Percentiles rank a stretch among this genome's conserved stretches.
Evolutionary conservation across 2,888 invertebrate species (phyloP).

Genomic region (Diplazon laetatorius): DNA sequence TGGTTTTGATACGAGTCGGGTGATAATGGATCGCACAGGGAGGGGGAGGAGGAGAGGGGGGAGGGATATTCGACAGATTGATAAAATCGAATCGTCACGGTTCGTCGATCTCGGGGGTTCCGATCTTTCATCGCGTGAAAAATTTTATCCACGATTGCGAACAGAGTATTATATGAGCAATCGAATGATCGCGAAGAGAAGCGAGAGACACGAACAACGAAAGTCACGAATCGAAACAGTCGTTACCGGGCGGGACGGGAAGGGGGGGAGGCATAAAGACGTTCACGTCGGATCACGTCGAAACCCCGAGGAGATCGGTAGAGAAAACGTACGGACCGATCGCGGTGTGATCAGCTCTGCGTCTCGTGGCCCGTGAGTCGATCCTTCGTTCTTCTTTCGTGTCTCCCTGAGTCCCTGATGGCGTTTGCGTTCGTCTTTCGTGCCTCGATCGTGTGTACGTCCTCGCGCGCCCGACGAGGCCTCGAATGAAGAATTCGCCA

Average conservation of each 20-base stretch:
- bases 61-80: no score
- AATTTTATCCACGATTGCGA: constrained; percentile 23
- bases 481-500: constrained; percentile 58
- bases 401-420: neutral
- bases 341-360: constrained; percentile 75
- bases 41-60: no score
- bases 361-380: constrained; percentile 46
- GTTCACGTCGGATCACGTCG: constrained; percentile 78
- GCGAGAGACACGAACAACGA: constrained; percentile 47
- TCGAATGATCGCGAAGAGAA: constrained; percentile 56
- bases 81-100: constrained; percentile 60
- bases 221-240: constrained; percentile 62
- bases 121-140: constrained; percentile 43
- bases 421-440: constrained; percentile 15
- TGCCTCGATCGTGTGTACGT: neutral
- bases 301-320: constrained; percentile 66
- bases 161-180: constrained; percentile 34
- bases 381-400: constrained; percentile 25
- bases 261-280: constrained; percentile 71
- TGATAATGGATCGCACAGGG: no score
- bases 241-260: no score
- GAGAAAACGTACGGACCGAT: constrained; percentile 68
- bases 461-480: neutral
- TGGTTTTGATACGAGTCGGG: constrained; percentile 37
- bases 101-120: constrained; percentile 29